phyloP scores from a whole-genome alignment of 2,113 vertebrate genomes.

The Sinocyclocheilus maitianheensis region DNA sequence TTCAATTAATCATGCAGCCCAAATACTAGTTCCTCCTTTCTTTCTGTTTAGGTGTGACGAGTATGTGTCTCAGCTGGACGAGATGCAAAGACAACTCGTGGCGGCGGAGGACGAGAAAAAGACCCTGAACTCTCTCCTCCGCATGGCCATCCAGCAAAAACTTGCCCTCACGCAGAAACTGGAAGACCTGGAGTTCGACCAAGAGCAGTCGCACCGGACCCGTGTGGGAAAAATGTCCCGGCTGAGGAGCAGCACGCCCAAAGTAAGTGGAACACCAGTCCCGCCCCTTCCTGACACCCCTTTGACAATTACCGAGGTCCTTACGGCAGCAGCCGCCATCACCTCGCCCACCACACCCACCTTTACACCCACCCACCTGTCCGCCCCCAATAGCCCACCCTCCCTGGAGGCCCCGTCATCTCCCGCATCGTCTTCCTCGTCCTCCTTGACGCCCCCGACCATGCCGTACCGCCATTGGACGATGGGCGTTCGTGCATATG shows the following conservation, averaged over 20 bases:
- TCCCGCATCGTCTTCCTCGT: constrained; percentile 57
- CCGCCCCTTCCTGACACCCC: constrained; percentile 54
- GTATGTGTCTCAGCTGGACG: constrained; percentile 92
- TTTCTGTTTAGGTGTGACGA: constrained; percentile 86
- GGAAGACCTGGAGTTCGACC: constrained; percentile 97
- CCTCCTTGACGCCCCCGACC: constrained; percentile 53
- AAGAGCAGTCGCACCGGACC: constrained; percentile 88
- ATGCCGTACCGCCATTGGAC: constrained; percentile 70
- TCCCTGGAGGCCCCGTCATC: constrained; percentile 66
- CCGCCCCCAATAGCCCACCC: constrained; percentile 65
- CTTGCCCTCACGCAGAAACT: constrained; percentile 94
- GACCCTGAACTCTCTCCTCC: no score
- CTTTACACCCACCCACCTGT: constrained; percentile 47
- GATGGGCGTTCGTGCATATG: constrained; percentile 68
- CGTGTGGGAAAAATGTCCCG: constrained; percentile 81
- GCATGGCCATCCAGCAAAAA: no score
- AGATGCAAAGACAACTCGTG: constrained; percentile 53
- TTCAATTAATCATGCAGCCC: no score
- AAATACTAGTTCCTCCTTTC: not conserved
- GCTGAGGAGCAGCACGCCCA: constrained; percentile 87
- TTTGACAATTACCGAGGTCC: constrained; percentile 42
- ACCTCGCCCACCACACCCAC: constrained; percentile 46
- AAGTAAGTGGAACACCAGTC: constrained; percentile 90
- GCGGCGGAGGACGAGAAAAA: no score
- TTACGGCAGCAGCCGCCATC: constrained; percentile 42